Evolutionary conservation across 2,113 vertebrate genomes (phyloP).

Genomic region (Pipa parva): DNA sequence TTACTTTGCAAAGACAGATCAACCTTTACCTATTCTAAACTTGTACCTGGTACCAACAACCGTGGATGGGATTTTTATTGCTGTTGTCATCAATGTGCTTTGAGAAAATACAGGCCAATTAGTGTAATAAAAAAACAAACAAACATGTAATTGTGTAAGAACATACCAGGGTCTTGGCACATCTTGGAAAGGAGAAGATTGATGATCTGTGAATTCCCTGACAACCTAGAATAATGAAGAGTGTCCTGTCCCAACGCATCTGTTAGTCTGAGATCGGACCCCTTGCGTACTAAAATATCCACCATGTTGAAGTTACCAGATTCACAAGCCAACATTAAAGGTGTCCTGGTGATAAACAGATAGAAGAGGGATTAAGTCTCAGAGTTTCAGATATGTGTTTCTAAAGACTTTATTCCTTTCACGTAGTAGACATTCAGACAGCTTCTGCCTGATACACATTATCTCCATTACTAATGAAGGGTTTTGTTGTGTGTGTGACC

Average conservation of each 20-base stretch:
- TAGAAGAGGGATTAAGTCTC: not conserved
- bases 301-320: slow-evolving; percentile 57
- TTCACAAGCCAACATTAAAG: slow-evolving; percentile 85
- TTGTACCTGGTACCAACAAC: not conserved
- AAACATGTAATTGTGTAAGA: not conserved
- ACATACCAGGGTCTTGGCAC: slow-evolving; percentile 73
- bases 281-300: slow-evolving; percentile 74
- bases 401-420: not conserved
- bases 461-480: not conserved
- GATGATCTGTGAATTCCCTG: slow-evolving; percentile 70
- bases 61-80: not conserved
- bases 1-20: no score
- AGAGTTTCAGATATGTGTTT: not conserved
- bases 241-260: slow-evolving; percentile 83
- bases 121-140: not conserved
- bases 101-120: not conserved
- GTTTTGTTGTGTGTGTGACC: not conserved
- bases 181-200: slow-evolving; percentile 67
- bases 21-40: no score
- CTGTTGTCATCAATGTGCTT: not conserved
- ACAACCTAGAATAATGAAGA: slow-evolving; percentile 75
- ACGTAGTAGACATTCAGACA: not conserved
- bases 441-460: not conserved
- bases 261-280: slow-evolving; percentile 69
- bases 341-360: slow-evolving; percentile 65